Base-by-base conservation (phyloP, 1,140 invertebrate species). In the Drosophila ananassae region DNA sequence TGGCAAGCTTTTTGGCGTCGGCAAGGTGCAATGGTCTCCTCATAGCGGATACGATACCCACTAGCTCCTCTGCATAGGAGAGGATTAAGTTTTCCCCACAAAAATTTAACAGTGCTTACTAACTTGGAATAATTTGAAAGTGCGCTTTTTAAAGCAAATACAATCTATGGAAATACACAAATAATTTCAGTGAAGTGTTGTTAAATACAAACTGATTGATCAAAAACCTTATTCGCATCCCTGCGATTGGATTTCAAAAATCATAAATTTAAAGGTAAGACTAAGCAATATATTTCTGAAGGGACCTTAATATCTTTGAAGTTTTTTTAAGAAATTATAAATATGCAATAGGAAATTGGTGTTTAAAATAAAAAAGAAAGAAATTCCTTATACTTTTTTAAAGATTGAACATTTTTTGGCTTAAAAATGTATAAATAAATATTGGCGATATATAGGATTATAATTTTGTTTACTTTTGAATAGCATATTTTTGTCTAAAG, bases 161-260 rank as follows among this genome's bases (percentile, higher is more conserved):
- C 66, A 77, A 81, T 80, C 59, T 30, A 64, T 32, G 17, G 4
- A 54, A 37, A 62, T 55, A 53, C 48, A 54, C 34, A 80, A 3
- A 55, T 17, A 47, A 13, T 37, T n/a, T 55, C 2, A 64, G 77
- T 75, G 77, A 79, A 75, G 77, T 79, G 77, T 44, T 32, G 50
- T 22, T 4, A 17, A 6, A 32, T 22, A 56, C 17, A 77, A 57
- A 59, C 51, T 58, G n/a, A 48, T 25, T 34, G 1, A 39, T 55
- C 6, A 17, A 22, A 30, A 30, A 13, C 37, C 24, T 39, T 17
- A 48, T 41, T 53, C 32, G 60, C 13, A 21, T 22, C 9, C 4
- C 10, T 34, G 30, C 46, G 21, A 77, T 77, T 80, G 79, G 79
- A 80, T 82, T 80, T 73, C 21, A 21, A 7, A 39, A 50, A 34